These are phyloP conservation scores for Drosophila birchii DNA, from an alignment of 2,888 invertebrate species.

Conservation along the genomic window DNA sequence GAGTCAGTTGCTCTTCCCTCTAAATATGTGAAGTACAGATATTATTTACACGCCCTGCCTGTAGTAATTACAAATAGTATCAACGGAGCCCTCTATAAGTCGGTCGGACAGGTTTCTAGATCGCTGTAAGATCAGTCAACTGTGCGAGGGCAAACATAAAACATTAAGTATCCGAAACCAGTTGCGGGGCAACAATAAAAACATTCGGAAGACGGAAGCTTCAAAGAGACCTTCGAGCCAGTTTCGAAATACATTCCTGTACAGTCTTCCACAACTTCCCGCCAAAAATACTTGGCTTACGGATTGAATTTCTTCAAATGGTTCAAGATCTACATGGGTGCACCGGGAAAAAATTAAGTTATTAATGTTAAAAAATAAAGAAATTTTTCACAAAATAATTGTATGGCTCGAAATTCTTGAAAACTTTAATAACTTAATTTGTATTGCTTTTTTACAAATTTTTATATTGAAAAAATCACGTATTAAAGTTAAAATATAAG, in stretches of 20 bases:
- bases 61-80: conserved; percentile 19
- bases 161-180: conserved; percentile 32
- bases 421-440: too few relatives aligned
- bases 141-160: conserved; percentile 51
- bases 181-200: conserved; percentile 21
- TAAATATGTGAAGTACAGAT: conserved; percentile 11
- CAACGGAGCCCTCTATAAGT: conserved; percentile 1
- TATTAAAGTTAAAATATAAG: too few relatives aligned
- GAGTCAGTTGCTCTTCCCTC: conserved; percentile 18
- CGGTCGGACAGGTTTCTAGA: conserved; percentile 20
- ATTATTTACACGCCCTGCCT: conserved; percentile 21
- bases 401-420: too few relatives aligned
- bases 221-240: conserved; percentile 54
- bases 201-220: conserved; percentile 26
- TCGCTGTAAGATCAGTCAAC: conserved; percentile 69
- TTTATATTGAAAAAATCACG: too few relatives aligned
- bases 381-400: too few relatives aligned
- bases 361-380: too few relatives aligned
- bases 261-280: conserved; percentile 1
- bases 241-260: conserved; percentile 57
- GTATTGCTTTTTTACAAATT: too few relatives aligned
- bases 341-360: neutral
- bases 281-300: conserved; percentile 21
- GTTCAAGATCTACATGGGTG: neutral
- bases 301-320: conserved; percentile 8